Base-by-base conservation (phyloP, 1,140 invertebrate species). In the Lepidurus apus region DNA sequence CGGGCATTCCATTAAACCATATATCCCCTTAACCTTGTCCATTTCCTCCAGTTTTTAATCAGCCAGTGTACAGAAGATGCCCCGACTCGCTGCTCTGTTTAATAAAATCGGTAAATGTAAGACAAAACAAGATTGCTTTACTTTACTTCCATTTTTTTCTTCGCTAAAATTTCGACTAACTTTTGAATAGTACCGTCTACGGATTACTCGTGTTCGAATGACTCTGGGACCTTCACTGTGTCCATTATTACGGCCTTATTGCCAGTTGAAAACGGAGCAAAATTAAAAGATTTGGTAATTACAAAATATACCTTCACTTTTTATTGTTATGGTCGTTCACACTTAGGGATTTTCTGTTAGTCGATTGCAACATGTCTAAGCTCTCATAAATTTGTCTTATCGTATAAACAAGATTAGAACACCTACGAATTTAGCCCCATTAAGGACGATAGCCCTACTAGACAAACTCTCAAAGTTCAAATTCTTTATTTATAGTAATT, bases 241-340 rank as follows among this genome's bases (percentile, higher is more conserved):
- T 13, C 53, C 21, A 65, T 65, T n/a, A 17, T 65, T 9, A 65
- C 53, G 17, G 53, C 53, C 21, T 17, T n/a, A n/a, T n/a, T 65
- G 10, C 53, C 53, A 21, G 21, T 65, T 13, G 53, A 65, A 65
- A 65, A 65, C 21, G 53, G 53, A 17, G n/a, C 53, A 7, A 65
- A 65, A 21, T n/a, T 65, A 17, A 65, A 65, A 9, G 53, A 65
- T 65, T 65, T 65, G 53, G 53, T 65, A 65, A 65, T n/a, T 65
- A 21, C 17, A n/a, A n/a, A 65, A 17, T 65, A 21, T 65, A 65
- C 21, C 8, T 13, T 7, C 53, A 8, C 0, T n/a, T 21, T 6
- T 65, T 65, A 10, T 65, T 65, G 13, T 10, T n/a, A 65, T 21
- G 53, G 21, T 21, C 53, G 21, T 34, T 34, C 26, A 34, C 1